Evolutionary conservation across 1,140 invertebrate genomes (phyloP), one percentile per base, ranked within the genome.

Genomic region (Trichonephila clavipes): DNA sequence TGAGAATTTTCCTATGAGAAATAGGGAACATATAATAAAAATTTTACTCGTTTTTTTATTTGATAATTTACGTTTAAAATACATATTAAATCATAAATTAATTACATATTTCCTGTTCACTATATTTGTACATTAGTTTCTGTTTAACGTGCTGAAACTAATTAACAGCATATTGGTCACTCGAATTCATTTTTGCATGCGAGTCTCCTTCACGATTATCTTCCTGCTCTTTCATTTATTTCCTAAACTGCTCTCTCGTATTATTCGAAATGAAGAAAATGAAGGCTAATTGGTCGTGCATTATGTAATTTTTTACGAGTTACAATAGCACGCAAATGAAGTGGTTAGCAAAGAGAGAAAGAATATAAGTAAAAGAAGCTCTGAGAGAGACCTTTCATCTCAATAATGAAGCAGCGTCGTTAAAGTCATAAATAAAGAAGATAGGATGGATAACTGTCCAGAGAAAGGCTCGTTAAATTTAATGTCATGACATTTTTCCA

Each of bases 361-460:
- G 82, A 85, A 85, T 28, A 44, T 5, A 77, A 77, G 24, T 77
- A 40, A 18, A 28, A 24, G 51, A n/a, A 82, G 19, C 77, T 51
- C 18, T 44, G 40, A n/a, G n/a, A n/a, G n/a, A n/a, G n/a, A 82
- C 77, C 44, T 82, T 44, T 82, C 34, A 82, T 82, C 34, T 51
- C 21, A 82, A 51, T 82, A 82, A 82, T 82, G 77, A 82, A 44
- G 77, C 18, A 16, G 18, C 51, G 14, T 85, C 82, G 14, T 85
- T 85, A 59, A 28, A 58, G 12, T 28, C 58, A 85, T 85, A 85
- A 85, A 85, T 58, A 85, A 51, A 51, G 21, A 12, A 51, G n/a
- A 21, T 16, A 85, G 40, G 12, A 6, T 77, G 24, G 58, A 59
- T 58, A 28, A 28, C 24, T 58, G 82, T 59, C 19, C 82, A 85